phyloP scores from a whole-genome alignment of 1,140 invertebrate genomes.

The Macrotrachela quadricornifera region DNA sequence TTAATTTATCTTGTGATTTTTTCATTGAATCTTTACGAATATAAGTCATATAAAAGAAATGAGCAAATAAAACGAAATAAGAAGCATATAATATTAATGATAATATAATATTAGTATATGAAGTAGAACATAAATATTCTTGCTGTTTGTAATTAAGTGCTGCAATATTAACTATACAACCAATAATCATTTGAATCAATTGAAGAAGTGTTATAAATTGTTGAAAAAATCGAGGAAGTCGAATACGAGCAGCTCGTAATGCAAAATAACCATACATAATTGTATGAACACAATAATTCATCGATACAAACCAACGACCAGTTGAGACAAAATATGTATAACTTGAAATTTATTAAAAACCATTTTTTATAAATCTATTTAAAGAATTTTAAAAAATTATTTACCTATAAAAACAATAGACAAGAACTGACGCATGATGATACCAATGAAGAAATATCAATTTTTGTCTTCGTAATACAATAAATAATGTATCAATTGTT shows the following conservation, averaged over 20 bases:
- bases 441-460: conserved; percentile 93
- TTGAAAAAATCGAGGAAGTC: conserved; percentile 56
- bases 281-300: conserved; percentile 89
- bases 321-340: conserved; percentile 17
- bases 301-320: conserved; percentile 80
- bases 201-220: conserved; percentile 81
- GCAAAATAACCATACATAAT: conserved; percentile 96
- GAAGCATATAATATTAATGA: no score
- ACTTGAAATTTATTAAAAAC: no score
- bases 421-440: conserved; percentile 46
- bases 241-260: conserved; percentile 60
- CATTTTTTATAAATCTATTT: no score
- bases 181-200: conserved; percentile 79
- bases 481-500: conserved; percentile 83
- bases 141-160: no score
- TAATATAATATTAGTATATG: no score
- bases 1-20: no score
- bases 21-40: no score
- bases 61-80: no score
- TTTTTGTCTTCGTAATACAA: conserved; percentile 78
- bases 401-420: conserved; percentile 93
- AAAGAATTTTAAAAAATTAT: no score
- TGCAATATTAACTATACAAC: conserved; percentile 65
- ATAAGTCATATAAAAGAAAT: no score
- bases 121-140: no score